phyloP scores from a whole-genome alignment of 2,888 invertebrate species.

The Charanyca ferruginea region DNA sequence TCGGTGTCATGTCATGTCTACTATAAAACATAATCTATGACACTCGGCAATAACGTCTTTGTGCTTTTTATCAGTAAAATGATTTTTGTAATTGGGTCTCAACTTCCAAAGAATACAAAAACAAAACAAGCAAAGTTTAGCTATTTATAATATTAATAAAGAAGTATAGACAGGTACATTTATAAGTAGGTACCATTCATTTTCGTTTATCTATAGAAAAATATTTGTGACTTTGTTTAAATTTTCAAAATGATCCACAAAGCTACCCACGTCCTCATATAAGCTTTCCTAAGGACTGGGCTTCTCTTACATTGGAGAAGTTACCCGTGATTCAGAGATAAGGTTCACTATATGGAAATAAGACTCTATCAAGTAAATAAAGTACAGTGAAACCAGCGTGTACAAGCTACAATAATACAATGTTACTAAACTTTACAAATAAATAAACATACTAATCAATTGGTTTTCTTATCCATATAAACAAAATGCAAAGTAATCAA shows the following conservation, averaged over 20 bases:
- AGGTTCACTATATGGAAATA: constrained; percentile 29
- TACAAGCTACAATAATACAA: not conserved
- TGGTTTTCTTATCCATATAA: constrained; percentile 12
- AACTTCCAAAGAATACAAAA: no score
- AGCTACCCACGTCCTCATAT: not conserved
- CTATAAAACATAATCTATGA: no score
- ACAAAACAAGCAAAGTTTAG: no score
- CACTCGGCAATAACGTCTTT: no score
- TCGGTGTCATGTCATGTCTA: no score
- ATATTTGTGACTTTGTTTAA: not conserved
- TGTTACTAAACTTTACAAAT: not conserved
- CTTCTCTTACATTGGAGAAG: constrained; percentile 30
- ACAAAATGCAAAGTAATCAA: constrained; percentile 67
- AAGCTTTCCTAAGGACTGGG: constrained; percentile 10
- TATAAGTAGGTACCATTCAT: no score
- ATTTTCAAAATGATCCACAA: not conserved
- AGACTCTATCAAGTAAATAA: constrained; percentile 13
- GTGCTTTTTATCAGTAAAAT: no score
- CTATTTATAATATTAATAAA: no score
- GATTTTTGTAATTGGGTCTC: no score
- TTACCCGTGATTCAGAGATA: constrained; percentile 30
- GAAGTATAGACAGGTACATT: no score
- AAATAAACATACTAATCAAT: constrained; percentile 9
- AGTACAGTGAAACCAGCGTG: not conserved
- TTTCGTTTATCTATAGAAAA: no score